phyloP scores from a whole-genome alignment of 1,140 invertebrate species.

The Maconellicoccus hirsutus region DNA sequence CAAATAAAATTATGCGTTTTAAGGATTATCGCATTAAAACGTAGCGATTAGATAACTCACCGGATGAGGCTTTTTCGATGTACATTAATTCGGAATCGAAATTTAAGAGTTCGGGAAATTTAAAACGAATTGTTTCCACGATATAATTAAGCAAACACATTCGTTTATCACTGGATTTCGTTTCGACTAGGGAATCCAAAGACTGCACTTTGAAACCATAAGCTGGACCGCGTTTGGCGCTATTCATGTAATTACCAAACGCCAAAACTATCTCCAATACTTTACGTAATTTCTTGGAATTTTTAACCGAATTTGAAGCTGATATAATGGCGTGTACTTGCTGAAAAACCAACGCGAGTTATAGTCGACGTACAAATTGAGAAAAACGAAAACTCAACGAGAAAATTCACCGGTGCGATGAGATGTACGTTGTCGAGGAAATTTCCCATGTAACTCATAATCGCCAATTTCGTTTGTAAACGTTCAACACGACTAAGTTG shows the following conservation, averaged over 20 bases:
- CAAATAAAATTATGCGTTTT: constrained; percentile 23
- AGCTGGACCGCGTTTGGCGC: constrained; percentile 85
- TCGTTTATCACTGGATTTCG: constrained; percentile 86
- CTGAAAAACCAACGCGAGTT: constrained; percentile 35
- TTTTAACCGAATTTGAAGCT: constrained; percentile 79
- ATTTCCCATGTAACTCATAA: constrained; percentile 97
- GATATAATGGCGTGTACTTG: constrained; percentile 90
- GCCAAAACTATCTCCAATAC: constrained; percentile 90
- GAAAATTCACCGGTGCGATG: constrained; percentile 65
- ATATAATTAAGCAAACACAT: constrained; percentile 89
- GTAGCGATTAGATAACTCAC: constrained; percentile 38
- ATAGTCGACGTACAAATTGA: neutral
- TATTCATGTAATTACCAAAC: constrained; percentile 98
- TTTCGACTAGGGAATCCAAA: constrained; percentile 85
- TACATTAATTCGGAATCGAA: constrained; percentile 86
- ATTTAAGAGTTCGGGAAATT: constrained; percentile 77
- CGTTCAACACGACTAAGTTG: constrained; percentile 91
- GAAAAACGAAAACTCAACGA: neutral
- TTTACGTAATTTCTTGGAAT: constrained; percentile 76
- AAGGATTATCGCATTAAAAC: neutral
- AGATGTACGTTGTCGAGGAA: constrained; percentile 88
- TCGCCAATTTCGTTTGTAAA: constrained; percentile 84
- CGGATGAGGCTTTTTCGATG: constrained; percentile 87
- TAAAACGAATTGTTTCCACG: constrained; percentile 72
- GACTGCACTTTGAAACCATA: constrained; percentile 98